Conservation (phyloP, 30 jellyfish, hydroid and myxozoan species). For the Aurelia coerulea region DNA sequence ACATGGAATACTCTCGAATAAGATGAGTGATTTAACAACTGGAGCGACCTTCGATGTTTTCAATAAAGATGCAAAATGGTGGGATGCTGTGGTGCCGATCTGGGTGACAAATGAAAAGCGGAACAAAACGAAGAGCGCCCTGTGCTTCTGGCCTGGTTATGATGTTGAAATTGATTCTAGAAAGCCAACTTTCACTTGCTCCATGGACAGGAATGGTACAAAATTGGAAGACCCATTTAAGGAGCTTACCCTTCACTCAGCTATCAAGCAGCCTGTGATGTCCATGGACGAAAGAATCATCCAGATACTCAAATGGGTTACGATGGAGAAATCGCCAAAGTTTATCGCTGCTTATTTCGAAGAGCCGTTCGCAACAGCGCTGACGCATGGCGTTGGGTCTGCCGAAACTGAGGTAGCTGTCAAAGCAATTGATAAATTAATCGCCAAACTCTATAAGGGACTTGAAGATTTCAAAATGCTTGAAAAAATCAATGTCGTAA, state of each 20-base stretch:
- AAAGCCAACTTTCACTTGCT: constrained; percentile 41
- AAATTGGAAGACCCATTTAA: constrained; percentile 78
- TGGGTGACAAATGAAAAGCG: constrained; percentile 85
- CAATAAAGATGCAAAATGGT: constrained; percentile 76
- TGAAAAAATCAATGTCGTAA: constrained; percentile 71
- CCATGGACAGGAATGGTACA: constrained; percentile 44
- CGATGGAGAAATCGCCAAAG: constrained; percentile 72
- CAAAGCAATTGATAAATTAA: constrained; percentile 43
- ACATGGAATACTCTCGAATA: constrained; percentile 94
- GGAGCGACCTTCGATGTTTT: constrained; percentile 74
- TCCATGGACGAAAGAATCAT: constrained; percentile 77
- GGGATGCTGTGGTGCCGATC: constrained; percentile 91
- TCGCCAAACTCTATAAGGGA: constrained; percentile 33
- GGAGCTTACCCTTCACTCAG: constrained; percentile 64
- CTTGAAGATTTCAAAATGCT: constrained; percentile 20
- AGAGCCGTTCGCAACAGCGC: constrained; percentile 86
- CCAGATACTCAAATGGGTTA: constrained; percentile 72
- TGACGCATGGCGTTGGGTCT: constrained; percentile 66
- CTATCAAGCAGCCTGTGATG: constrained; percentile 46
- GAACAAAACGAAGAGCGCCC: constrained; percentile 77
- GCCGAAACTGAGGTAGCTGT: constrained; percentile 56
- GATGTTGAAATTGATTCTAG: constrained; percentile 43
- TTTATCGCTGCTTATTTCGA: constrained; percentile 94
- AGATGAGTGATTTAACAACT: constrained; percentile 64
- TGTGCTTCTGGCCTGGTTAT: constrained; percentile 98